Conservation (phyloP, 2,797 vertebrate genomes). For the Thalassophryne amazonica region DNA sequence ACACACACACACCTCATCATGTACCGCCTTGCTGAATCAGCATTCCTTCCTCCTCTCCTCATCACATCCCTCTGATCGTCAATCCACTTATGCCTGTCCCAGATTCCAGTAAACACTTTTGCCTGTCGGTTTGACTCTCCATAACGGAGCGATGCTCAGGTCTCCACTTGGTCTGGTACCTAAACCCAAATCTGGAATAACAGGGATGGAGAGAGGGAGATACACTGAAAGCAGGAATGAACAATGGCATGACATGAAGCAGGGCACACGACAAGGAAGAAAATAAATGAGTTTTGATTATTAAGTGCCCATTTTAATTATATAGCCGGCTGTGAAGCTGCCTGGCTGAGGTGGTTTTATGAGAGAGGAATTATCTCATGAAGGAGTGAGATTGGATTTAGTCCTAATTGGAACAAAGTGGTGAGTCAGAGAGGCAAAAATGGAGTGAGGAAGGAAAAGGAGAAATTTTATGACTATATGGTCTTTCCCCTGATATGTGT, state of each 20-base stretch:
- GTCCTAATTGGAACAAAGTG: constrained; percentile 35
- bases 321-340: constrained; percentile 35
- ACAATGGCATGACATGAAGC: constrained; percentile 3
- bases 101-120: too few species aligned
- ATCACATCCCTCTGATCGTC: too few species aligned
- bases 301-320: constrained; percentile 40
- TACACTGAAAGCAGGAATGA: constrained; percentile 2
- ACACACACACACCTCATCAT: constrained; percentile 6
- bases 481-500: not conserved
- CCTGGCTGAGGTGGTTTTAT: constrained; percentile 26
- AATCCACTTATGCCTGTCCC: too few species aligned
- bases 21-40: constrained; percentile 20
- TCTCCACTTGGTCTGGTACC: constrained; percentile 26
- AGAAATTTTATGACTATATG: too few species aligned
- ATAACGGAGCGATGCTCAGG: constrained; percentile 6
- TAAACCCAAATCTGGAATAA: constrained; percentile 15
- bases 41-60: not conserved
- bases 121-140: constrained; percentile 15
- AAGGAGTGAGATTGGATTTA: constrained; percentile 18
- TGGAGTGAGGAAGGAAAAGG: constrained; percentile 5
- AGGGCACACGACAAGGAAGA: not conserved
- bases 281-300: constrained; percentile 12
- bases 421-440: not conserved
- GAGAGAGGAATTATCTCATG: constrained; percentile 35
- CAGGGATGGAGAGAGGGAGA: not conserved